Evolutionary conservation across 1,140 invertebrate species (phyloP).

Genomic region (Aphaenogaster ashmeadi): DNA sequence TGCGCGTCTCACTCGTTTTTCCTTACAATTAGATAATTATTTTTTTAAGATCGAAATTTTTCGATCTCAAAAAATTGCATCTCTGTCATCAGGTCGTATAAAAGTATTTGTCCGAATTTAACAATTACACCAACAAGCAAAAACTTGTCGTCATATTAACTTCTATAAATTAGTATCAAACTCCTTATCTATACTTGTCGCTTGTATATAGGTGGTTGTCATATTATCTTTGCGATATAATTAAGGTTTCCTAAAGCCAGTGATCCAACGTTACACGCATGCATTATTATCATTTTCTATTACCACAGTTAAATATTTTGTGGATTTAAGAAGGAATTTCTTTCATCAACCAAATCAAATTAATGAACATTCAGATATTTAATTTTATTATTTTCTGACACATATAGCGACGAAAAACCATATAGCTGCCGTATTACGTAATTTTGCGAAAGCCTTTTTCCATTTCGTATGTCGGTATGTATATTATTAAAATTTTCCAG

Average conservation of each 20-base stretch:
- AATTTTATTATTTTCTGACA: background rate
- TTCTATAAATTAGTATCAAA: background rate
- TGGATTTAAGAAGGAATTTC: constrained; percentile 1
- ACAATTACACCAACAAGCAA: background rate
- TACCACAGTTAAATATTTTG: background rate
- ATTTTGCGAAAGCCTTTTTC: background rate
- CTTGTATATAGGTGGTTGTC: background rate
- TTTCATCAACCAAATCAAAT: background rate
- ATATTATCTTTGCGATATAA: background rate
- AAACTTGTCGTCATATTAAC: background rate
- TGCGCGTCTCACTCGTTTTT: background rate
- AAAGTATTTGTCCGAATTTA: background rate
- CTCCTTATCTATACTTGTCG: background rate
- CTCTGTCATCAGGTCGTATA: background rate
- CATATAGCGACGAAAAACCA: background rate
- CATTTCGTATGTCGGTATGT: background rate
- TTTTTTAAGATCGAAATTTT: background rate
- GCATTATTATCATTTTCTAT: background rate
- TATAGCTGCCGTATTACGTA: background rate
- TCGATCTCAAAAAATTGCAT: background rate
- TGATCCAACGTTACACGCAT: background rate
- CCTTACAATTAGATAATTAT: background rate
- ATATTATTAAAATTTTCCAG: background rate
- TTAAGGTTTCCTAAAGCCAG: background rate
- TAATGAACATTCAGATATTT: background rate